These are phyloP conservation scores for Temnothorax nylanderi DNA, from an alignment of 1,140 invertebrate species.

Conservation along the genomic window DNA sequence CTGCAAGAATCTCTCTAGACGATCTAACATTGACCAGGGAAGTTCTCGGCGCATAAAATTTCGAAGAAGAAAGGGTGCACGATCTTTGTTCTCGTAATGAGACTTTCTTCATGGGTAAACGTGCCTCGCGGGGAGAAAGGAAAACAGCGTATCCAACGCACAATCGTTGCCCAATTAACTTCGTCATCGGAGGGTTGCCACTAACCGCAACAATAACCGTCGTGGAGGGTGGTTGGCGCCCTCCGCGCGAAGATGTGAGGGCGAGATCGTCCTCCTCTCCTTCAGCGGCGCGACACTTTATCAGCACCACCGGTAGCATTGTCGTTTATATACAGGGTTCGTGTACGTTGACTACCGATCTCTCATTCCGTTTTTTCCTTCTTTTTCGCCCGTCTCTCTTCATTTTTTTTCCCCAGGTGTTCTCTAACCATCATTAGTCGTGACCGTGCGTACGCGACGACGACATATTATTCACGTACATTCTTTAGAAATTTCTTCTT, in stretches of 20 bases:
- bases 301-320: conserved; percentile 80
- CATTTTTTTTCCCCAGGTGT: conserved; percentile 42
- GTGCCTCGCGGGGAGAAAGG: conserved; percentile 41
- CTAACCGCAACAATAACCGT: conserved; percentile 82
- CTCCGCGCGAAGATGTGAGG: conserved; percentile 69
- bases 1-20: not conserved
- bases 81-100: conserved; percentile 67
- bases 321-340: conserved; percentile 79
- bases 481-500: conserved; percentile 82
- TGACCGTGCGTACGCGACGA: conserved; percentile 70
- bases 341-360: conserved; percentile 71
- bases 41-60: conserved; percentile 5
- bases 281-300: conserved; percentile 78
- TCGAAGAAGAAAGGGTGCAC: conserved; percentile 32
- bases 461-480: conserved; percentile 65
- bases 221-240: conserved; percentile 68
- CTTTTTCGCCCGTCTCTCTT: conserved; percentile 40
- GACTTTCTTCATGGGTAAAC: conserved; percentile 57
- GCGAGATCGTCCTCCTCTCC: conserved; percentile 48
- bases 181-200: conserved; percentile 76
- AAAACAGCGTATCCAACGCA: conserved; percentile 57
- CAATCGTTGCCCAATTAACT: conserved; percentile 84
- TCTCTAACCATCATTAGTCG: conserved; percentile 70
- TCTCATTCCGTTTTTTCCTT: conserved; percentile 69
- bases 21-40: not conserved